phyloP scores from a whole-genome alignment of 1,140 invertebrate species.

The Achroia grisella region DNA sequence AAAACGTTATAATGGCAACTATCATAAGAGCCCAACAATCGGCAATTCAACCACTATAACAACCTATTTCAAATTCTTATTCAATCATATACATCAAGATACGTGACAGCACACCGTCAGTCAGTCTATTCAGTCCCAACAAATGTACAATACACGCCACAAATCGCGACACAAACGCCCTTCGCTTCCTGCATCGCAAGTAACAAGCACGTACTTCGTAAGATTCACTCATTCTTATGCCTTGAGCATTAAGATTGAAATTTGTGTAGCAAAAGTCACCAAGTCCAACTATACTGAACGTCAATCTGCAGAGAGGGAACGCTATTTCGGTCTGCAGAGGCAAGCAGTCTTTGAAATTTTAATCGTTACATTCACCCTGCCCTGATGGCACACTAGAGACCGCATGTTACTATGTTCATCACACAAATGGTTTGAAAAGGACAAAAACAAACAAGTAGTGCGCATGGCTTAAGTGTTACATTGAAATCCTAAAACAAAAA shows the following conservation, averaged over 20 bases:
- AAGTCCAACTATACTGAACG: conserved; percentile 21
- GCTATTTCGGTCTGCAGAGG: conserved; percentile 55
- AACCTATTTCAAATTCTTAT: conserved; percentile 2
- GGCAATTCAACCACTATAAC: too few species aligned
- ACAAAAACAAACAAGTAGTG: conserved; percentile 4
- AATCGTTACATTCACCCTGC: conserved; percentile 65
- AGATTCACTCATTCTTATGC: too few species aligned
- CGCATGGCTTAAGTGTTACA: too few species aligned
- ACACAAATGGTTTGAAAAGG: conserved; percentile 12
- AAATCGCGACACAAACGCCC: conserved; percentile 53
- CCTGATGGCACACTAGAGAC: conserved; percentile 47
- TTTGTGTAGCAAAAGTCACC: conserved; percentile 5
- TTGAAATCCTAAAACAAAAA: too few species aligned
- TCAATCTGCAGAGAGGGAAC: conserved; percentile 49
- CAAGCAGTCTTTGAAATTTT: conserved; percentile 65
- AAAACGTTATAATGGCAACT: too few species aligned
- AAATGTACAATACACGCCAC: conserved; percentile 38
- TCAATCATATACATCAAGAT: conserved; percentile 11
- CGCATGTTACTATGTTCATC: conserved; percentile 30
- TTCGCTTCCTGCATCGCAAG: conserved; percentile 55
- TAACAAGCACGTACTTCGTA: conserved; percentile 3
- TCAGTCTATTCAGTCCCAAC: conserved; percentile 18
- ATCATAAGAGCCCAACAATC: too few species aligned
- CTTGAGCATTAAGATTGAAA: background rate
- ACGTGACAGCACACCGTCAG: conserved; percentile 19